Conservation (phyloP, 2,797 vertebrate genomes). For the Anniella stebbinsi region DNA sequence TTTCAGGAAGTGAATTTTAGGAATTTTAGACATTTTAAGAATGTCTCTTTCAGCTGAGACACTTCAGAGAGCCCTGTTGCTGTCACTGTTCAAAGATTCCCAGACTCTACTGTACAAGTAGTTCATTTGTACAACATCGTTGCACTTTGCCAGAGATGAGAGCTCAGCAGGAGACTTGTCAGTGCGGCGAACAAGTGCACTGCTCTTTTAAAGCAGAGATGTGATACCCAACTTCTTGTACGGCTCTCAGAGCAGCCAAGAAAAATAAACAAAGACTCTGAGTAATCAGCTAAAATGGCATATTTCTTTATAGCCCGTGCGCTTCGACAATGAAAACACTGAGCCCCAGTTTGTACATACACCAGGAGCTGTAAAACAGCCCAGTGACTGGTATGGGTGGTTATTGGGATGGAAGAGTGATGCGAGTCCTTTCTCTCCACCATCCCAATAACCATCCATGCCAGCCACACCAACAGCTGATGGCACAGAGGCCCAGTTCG, state of each 20-base stretch:
- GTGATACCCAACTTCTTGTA: slow-evolving; percentile 24
- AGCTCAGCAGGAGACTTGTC: slow-evolving; percentile 31
- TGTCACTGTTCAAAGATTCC: slow-evolving; percentile 12
- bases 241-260: slow-evolving; percentile 9
- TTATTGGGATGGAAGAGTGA: not conserved
- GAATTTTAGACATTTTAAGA: not conserved
- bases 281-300: not conserved
- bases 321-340: slow-evolving; percentile 36
- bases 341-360: not conserved
- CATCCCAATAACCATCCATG: not conserved
- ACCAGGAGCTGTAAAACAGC: not conserved
- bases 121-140: rapidly evolving
- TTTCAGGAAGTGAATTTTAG: slow-evolving; percentile 10
- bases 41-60: not conserved
- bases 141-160: not conserved
- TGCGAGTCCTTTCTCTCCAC: not conserved
- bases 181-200: slow-evolving; percentile 15
- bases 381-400: too few relatives aligned
- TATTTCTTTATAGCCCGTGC: not conserved
- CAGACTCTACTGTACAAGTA: not conserved
- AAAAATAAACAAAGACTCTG: slow-evolving; percentile 50
- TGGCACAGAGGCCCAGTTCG: not conserved
- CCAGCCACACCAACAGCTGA: not conserved
- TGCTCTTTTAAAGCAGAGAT: slow-evolving; percentile 41
- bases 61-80: slow-evolving; percentile 6